Conservation (phyloP, 2,888 invertebrate species). For the Minunthozetes semirufus region DNA sequence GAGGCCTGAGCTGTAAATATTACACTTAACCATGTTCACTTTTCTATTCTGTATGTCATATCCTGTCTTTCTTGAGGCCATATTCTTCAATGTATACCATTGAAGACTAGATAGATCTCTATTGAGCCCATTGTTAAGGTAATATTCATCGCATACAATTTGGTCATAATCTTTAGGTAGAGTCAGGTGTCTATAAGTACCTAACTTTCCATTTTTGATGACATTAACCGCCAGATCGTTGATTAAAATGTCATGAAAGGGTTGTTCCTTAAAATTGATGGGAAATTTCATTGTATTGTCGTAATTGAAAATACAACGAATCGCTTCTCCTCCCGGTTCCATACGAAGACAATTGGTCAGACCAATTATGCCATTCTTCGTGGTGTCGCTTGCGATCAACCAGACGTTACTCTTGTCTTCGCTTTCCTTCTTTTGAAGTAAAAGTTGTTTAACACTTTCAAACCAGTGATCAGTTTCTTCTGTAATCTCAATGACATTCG, state of each 20-base stretch:
- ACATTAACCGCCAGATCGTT: conserved; percentile 52
- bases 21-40: conserved; percentile 57
- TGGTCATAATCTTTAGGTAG: conserved; percentile 53
- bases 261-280: conserved; percentile 43
- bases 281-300: conserved; percentile 45
- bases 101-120: background rate
- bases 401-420: conserved; percentile 48
- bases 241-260: conserved; percentile 44
- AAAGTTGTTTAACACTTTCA: conserved; percentile 66
- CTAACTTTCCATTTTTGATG: conserved; percentile 61
- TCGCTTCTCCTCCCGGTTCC: conserved; percentile 47
- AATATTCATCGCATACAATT: background rate
- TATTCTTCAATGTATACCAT: background rate
- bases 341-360: conserved; percentile 52
- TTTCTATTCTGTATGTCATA: background rate
- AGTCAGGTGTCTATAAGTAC: conserved; percentile 91
- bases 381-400: conserved; percentile 48
- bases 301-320: conserved; percentile 39
- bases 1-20: conserved; percentile 30
- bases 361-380: conserved; percentile 51
- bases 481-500: conserved; percentile 33
- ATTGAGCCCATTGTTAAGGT: background rate
- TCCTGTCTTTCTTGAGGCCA: background rate
- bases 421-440: conserved; percentile 47
- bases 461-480: conserved; percentile 59